Evolutionary conservation across 2,797 vertebrate species (phyloP), one percentile per base, ranked within the genome.

Genomic region (Tauraco hartlaubi): DNA sequence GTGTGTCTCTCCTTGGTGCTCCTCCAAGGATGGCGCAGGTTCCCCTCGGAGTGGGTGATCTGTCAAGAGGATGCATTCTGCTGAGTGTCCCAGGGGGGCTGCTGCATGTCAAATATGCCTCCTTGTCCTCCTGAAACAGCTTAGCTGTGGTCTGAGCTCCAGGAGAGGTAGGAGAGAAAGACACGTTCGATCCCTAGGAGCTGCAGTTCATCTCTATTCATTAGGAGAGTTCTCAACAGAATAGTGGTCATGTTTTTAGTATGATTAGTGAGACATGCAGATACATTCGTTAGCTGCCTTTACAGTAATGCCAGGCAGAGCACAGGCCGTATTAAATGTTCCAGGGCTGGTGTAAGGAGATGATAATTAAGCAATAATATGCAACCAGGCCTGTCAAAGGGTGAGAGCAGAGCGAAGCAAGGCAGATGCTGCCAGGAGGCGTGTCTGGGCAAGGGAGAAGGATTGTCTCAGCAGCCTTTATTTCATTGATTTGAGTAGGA

Each of bases 311-410:
- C 4, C 69, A 18, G 82, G 31, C 86, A 91, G 78, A 79, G 84
- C 86, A 83, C 64, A 83, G 89, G 43, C 75, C n/a, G 2, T 5
- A 66, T 6, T 25, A 62, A 92, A 80, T 83, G 73, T 84, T 93
- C 87, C 89, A 29, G 51, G 68, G 85, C 61, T 83, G 59, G 28
- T 85, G 85, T 84, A 90, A 94, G 15, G n/a, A 93, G 80, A 89
- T 35, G 54, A 52, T 96, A 97, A 96, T 96, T 95, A 94, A 78
- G 62, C 76, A 94, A 49, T 83, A 85, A 92, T 88, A 96, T 91
- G 92, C 85, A 91, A 46, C 81, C 41, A 41, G 49, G 51, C 43
- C 66, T 95, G 66, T 96, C 87, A 94, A 86, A 94, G 72, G 81
- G 61, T 81, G 76, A 92, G 82, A 88, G 62, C 52, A 73, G 59